These are phyloP conservation scores for Chymomyza fuscimana DNA, from an alignment of 2,888 invertebrate species.

Conservation along the genomic window DNA sequence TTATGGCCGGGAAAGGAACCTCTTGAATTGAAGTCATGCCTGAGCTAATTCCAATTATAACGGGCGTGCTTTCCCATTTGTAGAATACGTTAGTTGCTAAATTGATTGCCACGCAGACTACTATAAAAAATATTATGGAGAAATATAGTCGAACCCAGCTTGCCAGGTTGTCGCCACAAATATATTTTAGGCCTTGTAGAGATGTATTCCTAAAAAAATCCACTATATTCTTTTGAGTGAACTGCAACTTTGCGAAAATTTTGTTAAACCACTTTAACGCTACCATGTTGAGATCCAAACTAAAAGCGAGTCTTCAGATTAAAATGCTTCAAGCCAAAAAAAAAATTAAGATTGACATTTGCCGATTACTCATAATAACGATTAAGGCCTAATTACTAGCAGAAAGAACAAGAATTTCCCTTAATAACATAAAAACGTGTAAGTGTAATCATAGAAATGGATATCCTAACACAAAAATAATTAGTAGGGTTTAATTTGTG, in stretches of 20 bases:
- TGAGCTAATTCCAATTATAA: constrained; percentile 88
- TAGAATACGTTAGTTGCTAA: constrained; percentile 80
- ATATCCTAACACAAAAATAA: background rate
- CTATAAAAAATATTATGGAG: constrained; percentile 84
- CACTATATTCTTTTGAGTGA: constrained; percentile 75
- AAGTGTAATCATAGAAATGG: background rate
- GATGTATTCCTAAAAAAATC: constrained; percentile 85
- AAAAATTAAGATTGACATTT: background rate
- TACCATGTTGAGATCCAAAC: constrained; percentile 27
- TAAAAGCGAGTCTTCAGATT: background rate
- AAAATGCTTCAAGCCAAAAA: background rate
- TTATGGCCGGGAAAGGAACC: constrained; percentile 91
- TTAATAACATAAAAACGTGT: too few relatives aligned
- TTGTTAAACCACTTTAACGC: background rate
- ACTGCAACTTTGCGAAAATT: constrained; percentile 13
- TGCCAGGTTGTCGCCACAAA: constrained; percentile 80
- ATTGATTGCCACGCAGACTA: constrained; percentile 82
- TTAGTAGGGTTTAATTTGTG: too few relatives aligned
- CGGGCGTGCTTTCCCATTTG: constrained; percentile 87
- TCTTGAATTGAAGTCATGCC: constrained; percentile 83
- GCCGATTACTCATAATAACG: background rate
- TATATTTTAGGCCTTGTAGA: constrained; percentile 87
- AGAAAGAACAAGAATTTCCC: background rate
- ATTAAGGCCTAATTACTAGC: background rate
- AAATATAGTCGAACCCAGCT: constrained; percentile 82